Percentiles rank a stretch among this genome's conserved stretches.
phyloP scores from a whole-genome alignment of 2,888 invertebrate species.

The Cylindroiulus punctatus region DNA sequence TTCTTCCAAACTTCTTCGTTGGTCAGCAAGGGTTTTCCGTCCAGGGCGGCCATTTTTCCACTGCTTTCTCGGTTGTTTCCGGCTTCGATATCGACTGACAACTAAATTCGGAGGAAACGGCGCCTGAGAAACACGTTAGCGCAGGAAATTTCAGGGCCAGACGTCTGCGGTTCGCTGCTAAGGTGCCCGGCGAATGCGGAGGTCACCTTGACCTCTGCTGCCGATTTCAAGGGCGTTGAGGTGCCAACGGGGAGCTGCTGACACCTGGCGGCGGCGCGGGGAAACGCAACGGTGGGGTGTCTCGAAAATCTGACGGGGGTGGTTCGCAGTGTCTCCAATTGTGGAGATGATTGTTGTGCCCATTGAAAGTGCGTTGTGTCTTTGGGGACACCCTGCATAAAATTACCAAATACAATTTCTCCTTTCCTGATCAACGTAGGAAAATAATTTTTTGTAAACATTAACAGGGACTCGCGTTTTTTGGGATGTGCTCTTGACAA shows the following conservation, averaged over 20 bases:
- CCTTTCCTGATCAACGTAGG: too few species aligned
- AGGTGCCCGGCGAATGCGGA: neutral
- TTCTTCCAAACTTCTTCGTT: slow-evolving; percentile 62
- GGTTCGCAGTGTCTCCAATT: neutral
- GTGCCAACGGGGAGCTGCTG: neutral
- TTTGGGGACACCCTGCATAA: neutral
- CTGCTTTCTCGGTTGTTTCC: neutral
- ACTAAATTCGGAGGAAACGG: neutral
- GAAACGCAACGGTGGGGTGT: neutral
- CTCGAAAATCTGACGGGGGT: neutral
- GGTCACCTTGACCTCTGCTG: neutral
- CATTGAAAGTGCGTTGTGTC: neutral
- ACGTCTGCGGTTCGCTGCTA: neutral
- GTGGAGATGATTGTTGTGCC: neutral
- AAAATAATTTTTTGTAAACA: too few species aligned
- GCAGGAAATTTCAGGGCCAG: neutral
- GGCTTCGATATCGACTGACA: neutral
- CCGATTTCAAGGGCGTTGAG: neutral
- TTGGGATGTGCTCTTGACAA: too few species aligned
- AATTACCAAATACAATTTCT: too few species aligned
- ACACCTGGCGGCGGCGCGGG: neutral
- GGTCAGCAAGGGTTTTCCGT: slow-evolving; percentile 59
- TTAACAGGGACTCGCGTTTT: too few species aligned
- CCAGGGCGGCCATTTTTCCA: slow-evolving; percentile 8
- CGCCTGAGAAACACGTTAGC: neutral